Conservation (phyloP, 23 tunicate genomes). For the Aplidium turbinatum region DNA sequence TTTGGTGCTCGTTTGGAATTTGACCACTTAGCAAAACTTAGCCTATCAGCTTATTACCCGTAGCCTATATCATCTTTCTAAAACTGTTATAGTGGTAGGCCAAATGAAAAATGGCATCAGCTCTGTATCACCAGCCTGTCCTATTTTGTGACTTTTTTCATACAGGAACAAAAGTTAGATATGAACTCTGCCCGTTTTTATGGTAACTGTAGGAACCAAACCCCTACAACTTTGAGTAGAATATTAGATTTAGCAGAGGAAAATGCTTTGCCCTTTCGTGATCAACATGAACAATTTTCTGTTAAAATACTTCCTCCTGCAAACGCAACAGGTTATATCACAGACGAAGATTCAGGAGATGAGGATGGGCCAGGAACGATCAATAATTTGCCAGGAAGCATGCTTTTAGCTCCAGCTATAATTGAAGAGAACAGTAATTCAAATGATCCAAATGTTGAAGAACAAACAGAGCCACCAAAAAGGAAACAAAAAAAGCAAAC, state of each 20-base stretch:
- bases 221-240: constrained; percentile 12
- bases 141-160: too few species aligned
- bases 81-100: too few species aligned
- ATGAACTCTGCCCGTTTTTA: not conserved
- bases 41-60: too few species aligned
- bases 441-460: not conserved
- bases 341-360: constrained; percentile 11
- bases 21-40: too few species aligned
- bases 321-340: constrained; percentile 10
- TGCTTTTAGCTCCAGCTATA: not conserved
- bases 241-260: constrained; percentile 5
- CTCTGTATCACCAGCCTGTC: too few species aligned
- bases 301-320: too few species aligned
- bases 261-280: not conserved
- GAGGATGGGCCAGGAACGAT: constrained; percentile 2
- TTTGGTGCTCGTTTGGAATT: too few species aligned
- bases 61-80: too few species aligned
- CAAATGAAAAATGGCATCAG: too few species aligned
- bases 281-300: not conserved
- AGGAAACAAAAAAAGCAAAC: too few species aligned
- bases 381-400: too few species aligned
- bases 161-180: too few species aligned
- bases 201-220: not conserved
- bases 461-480: not conserved
- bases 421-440: not conserved